Evolutionary conservation across 2,888 invertebrate species (phyloP).

Genomic region (Dryocosmus kuriphilus): DNA sequence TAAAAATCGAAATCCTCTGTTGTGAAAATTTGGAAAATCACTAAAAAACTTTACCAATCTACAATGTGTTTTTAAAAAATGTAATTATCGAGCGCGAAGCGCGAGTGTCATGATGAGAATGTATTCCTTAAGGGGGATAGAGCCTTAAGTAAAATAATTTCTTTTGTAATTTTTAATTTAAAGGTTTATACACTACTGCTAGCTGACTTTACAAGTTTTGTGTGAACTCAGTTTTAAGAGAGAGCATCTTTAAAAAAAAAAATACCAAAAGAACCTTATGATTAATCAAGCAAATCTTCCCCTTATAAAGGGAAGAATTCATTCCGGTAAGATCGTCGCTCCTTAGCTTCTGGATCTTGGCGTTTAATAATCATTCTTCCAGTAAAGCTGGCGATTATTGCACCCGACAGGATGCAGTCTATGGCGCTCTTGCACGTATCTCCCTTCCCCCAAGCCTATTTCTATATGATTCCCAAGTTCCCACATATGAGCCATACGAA

Average conservation of each 20-base stretch:
- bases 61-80: too few species aligned
- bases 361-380: slow-evolving; percentile 22
- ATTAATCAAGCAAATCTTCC: not conserved
- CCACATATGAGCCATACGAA: slow-evolving; percentile 37
- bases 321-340: slow-evolving; percentile 1
- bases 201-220: not conserved
- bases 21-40: too few species aligned
- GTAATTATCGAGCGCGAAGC: too few species aligned
- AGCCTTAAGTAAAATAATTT: too few species aligned
- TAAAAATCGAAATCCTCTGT: too few species aligned
- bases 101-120: too few species aligned
- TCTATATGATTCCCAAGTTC: slow-evolving; percentile 32
- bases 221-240: not conserved
- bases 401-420: slow-evolving; percentile 47
- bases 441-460: slow-evolving; percentile 41
- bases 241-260: not conserved
- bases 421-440: slow-evolving; percentile 54
- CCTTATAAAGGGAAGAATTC: not conserved
- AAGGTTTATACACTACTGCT: too few species aligned
- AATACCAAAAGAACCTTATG: not conserved
- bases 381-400: slow-evolving; percentile 56
- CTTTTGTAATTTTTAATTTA: too few species aligned
- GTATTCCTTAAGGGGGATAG: too few species aligned
- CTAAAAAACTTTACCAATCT: too few species aligned
- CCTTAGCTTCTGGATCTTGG: not conserved